Percentiles rank a stretch among this genome's conserved stretches.
Conservation (phyloP, 2,113 vertebrate species). For the Chaetura pelagica region DNA sequence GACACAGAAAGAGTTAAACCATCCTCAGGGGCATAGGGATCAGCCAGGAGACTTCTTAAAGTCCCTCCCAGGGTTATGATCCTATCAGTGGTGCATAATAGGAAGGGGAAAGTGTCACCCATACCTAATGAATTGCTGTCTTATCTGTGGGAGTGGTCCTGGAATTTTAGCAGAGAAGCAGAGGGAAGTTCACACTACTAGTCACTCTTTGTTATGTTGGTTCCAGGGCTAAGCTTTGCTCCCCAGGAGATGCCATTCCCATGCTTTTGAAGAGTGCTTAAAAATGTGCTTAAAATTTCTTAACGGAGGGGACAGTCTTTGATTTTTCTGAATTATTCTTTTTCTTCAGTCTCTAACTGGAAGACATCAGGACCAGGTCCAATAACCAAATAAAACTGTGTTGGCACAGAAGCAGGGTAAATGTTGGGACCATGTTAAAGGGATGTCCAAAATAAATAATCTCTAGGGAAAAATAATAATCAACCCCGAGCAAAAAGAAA, state of each 20-base stretch:
- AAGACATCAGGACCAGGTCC: neutral
- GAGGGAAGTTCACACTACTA: neutral
- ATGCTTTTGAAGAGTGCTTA: neutral
- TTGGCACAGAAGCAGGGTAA: neutral
- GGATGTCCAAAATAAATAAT: conserved; percentile 24
- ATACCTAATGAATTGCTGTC: neutral
- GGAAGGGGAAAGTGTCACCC: neutral
- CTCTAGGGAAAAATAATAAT: neutral
- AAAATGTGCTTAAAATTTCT: neutral
- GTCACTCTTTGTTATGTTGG: neutral
- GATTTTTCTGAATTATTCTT: neutral
- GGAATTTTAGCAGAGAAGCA: neutral
- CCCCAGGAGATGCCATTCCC: neutral
- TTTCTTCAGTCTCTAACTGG: neutral
- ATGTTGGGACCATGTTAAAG: neutral
- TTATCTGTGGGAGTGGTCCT: neutral
- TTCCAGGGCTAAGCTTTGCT: neutral
- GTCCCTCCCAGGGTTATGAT: neutral
- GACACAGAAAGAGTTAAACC: neutral
- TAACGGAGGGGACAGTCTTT: neutral
- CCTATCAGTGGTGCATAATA: neutral
- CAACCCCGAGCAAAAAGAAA: conserved; percentile 21
- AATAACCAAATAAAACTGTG: neutral
- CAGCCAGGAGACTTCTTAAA: neutral
- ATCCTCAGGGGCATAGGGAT: neutral